Conservation (phyloP, 53 echinoderm and acorn worm species). For the Antedon mediterranea region DNA sequence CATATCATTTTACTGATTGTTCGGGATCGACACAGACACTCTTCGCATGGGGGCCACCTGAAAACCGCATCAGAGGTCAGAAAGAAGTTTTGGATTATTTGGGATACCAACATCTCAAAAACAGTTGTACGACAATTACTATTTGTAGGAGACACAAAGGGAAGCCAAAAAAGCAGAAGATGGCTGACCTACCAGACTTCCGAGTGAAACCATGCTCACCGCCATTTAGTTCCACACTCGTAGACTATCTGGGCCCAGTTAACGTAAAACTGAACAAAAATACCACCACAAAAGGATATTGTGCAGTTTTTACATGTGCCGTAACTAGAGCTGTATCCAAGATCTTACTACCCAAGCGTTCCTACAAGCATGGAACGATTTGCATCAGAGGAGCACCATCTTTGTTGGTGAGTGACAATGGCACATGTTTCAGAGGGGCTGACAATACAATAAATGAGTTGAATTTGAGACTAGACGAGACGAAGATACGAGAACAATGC, state of each 20-base stretch:
- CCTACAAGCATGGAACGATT: too few relatives aligned
- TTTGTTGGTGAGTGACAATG: too few relatives aligned
- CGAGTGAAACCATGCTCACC: constrained; percentile 38
- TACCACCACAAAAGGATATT: constrained; percentile 27
- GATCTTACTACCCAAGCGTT: too few relatives aligned
- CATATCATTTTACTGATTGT: too few relatives aligned
- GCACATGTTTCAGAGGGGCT: too few relatives aligned
- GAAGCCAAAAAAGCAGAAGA: constrained; percentile 37
- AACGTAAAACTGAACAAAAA: constrained; percentile 39
- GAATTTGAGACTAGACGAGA: too few relatives aligned
- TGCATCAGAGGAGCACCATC: too few relatives aligned
- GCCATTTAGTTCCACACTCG: constrained; percentile 46
- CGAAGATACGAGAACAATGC: too few relatives aligned
- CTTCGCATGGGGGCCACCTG: too few relatives aligned
- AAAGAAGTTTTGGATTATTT: constrained; percentile 44
- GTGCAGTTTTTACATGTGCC: constrained; percentile 23
- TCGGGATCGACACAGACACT: too few relatives aligned
- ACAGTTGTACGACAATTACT: constrained; percentile 23
- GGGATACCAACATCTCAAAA: constrained; percentile 28
- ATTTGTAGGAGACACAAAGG: constrained; percentile 34
- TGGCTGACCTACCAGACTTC: constrained; percentile 53
- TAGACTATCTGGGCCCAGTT: constrained; percentile 48
- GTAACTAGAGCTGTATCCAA: constrained; percentile 45
- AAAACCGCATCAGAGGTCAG: constrained; percentile 45
- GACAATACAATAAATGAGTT: too few relatives aligned